Evolutionary conservation across 1,140 invertebrate species (phyloP).

Genomic region (Drosophila triauraria): DNA sequence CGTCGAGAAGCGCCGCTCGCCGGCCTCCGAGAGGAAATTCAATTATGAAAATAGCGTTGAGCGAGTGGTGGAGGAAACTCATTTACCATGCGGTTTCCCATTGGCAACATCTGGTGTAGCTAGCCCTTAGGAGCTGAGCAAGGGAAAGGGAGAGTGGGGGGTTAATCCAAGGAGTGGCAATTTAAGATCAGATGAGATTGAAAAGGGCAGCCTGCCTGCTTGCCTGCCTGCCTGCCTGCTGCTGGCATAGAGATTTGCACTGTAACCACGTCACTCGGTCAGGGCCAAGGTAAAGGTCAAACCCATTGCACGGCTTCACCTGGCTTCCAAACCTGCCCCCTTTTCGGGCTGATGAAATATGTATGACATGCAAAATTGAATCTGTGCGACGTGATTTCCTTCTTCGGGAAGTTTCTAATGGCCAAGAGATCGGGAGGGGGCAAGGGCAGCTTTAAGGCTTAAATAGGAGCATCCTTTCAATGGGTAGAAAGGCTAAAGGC

Average conservation of each 20-base stretch:
- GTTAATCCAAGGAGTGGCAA: slow-evolving; percentile 22
- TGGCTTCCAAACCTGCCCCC: neutral
- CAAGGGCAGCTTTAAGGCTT: neutral
- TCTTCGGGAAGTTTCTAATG: slow-evolving; percentile 29
- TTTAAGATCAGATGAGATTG: slow-evolving; percentile 36
- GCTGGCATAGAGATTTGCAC: slow-evolving; percentile 25
- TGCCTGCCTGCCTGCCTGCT: neutral
- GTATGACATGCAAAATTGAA: slow-evolving; percentile 57
- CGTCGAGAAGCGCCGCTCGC: slow-evolving; percentile 1
- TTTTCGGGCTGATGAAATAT: slow-evolving; percentile 48
- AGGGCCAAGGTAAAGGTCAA: slow-evolving; percentile 69
- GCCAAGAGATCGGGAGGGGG: neutral
- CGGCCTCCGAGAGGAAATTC: slow-evolving; percentile 56
- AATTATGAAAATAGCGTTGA: slow-evolving; percentile 74
- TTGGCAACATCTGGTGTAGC: slow-evolving; percentile 37
- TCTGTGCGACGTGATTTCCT: slow-evolving; percentile 31
- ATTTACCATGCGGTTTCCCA: slow-evolving; percentile 52
- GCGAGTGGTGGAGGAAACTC: slow-evolving; percentile 41
- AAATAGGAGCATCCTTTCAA: neutral
- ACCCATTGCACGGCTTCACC: slow-evolving; percentile 8
- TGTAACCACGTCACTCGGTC: slow-evolving; percentile 39
- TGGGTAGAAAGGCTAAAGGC: neutral
- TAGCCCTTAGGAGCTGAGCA: neutral
- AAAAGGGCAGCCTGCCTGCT: slow-evolving; percentile 26
- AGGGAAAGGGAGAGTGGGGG: neutral